Evolutionary conservation across 2,113 vertebrate species (phyloP).

Genomic region (Anhinga rufa): DNA sequence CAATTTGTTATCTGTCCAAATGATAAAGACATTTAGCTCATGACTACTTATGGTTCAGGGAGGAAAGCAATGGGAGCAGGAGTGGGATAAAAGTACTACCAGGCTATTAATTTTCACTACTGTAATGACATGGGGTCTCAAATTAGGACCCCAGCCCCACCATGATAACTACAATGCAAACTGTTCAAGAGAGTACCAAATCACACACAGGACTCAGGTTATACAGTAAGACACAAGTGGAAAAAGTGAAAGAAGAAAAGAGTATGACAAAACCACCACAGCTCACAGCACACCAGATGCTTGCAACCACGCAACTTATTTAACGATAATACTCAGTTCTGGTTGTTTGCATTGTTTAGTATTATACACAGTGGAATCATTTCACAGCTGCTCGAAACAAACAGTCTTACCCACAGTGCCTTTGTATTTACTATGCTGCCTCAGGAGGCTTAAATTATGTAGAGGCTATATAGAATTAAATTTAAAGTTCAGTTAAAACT

Average conservation of each 20-base stretch:
- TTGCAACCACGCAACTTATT: not conserved
- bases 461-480: not conserved
- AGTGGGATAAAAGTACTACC: not conserved
- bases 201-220: not conserved
- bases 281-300: not conserved
- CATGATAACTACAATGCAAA: not conserved
- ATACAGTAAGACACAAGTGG: not conserved
- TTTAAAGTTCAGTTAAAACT: not conserved
- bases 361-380: not conserved
- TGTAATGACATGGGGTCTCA: not conserved
- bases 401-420: not conserved
- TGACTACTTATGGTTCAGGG: not conserved
- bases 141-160: not conserved
- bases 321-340: not conserved
- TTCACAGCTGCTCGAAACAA: not conserved
- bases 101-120: not conserved
- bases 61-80: not conserved
- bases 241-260: not conserved
- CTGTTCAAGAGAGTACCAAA: not conserved
- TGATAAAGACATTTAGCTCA: not conserved
- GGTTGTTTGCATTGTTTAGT: not conserved
- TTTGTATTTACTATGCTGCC: not conserved
- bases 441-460: not conserved
- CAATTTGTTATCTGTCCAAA: not conserved
- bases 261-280: not conserved